Evolutionary conservation across 2,797 vertebrate species (phyloP), one percentile per base, ranked within the genome.

Genomic region (Buceros bicornis): DNA sequence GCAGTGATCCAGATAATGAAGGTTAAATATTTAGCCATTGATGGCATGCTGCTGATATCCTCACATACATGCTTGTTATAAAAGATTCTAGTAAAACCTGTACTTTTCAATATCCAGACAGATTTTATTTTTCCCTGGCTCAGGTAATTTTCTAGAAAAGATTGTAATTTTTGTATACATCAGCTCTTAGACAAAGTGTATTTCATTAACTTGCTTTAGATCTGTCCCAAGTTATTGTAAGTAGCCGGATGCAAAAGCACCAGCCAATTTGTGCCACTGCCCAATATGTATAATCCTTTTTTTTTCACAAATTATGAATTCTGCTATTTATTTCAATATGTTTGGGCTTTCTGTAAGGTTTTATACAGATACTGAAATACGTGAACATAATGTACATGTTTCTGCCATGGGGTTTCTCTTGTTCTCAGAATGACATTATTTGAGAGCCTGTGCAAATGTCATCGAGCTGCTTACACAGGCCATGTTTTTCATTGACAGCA

Each of bases 201-300:
- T n/a, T 82, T 80, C 28, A 71, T 31, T 50, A 29, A 16, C 31
- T 66, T 78, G 28, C 5, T 48, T 89, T 40, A 73, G 20, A 48
- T 62, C 25, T 6, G 2, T 54, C 18, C 35, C 19, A 64, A 42
- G 40, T 31, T 4, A 2, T 35, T 37, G 18, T 3, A 5, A 51
- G 69, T 16, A 61, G 18, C 48, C 54, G 53, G 64, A 60, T 67
- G 17, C 10, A 45, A 33, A 72, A 70, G 6, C 16, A 45, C 17
- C 0, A 1, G n/a, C 33, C 4, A 0, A 3, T 87, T 37, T 5
- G 2, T 77, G 25, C 43, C 31, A 6, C 17, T 45, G 6, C 42
- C 26, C 10, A 20, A 6, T 53, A 10, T 24, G 8, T 76, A 5
- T 19, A 43, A 16, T 65, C 54, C 20, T 62, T 35, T 78, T 85